Evolutionary conservation across 2,888 invertebrate species (phyloP).

Genomic region (Drosophila macrospina): DNA sequence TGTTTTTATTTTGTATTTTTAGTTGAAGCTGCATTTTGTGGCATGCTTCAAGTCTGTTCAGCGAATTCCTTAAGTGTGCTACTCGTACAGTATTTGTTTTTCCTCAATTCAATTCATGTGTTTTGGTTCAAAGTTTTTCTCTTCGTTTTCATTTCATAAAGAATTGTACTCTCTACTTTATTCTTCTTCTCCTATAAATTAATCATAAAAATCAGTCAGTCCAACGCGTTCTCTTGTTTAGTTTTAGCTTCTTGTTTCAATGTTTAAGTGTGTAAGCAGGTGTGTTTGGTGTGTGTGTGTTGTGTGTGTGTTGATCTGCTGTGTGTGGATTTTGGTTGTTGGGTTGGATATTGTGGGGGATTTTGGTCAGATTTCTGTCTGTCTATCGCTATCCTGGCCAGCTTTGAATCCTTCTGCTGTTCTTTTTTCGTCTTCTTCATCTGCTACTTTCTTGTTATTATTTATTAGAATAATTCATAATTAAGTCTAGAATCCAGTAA

Average conservation of each 20-base stretch:
- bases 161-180: conserved; percentile 8
- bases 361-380: conserved; percentile 19
- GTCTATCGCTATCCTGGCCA: conserved; percentile 27
- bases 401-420: conserved; percentile 23
- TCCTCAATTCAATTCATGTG: conserved; percentile 43
- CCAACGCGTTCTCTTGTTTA: conserved; percentile 66
- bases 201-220: conserved; percentile 78
- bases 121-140: conserved; percentile 36
- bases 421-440: conserved; percentile 12
- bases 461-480: conserved; percentile 54
- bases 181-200: conserved; percentile 46
- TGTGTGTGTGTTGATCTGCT: conserved; percentile 12
- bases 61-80: conserved; percentile 65
- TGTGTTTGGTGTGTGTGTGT: neutral
- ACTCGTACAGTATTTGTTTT: conserved; percentile 24
- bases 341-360: conserved; percentile 16
- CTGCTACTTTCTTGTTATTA: conserved; percentile 11
- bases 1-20: conserved; percentile 22
- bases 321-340: conserved; percentile 19
- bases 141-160: conserved; percentile 8
- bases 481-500: conserved; percentile 62
- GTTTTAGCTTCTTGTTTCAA: conserved; percentile 52
- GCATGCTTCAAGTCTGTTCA: conserved; percentile 60
- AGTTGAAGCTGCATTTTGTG: conserved; percentile 24
- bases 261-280: conserved; percentile 5